Conservation (phyloP, 64 coral and sea anemone species). For the Dendronephthya gigantea region DNA sequence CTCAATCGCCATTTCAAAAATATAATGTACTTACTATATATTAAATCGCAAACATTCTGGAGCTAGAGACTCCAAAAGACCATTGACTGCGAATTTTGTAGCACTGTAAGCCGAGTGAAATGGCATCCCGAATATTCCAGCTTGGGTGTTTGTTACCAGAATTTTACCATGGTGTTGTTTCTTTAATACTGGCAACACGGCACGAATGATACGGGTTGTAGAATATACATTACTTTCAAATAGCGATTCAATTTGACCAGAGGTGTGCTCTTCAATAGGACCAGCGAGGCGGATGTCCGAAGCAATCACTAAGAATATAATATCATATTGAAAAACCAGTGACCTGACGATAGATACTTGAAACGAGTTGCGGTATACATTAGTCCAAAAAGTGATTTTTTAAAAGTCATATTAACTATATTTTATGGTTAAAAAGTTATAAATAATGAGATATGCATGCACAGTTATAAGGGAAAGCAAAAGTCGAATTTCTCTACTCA, state of each 20-base stretch:
- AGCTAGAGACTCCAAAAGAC: slow-evolving; percentile 76
- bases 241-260: slow-evolving; percentile 64
- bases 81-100: slow-evolving; percentile 85
- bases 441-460: too few relatives aligned
- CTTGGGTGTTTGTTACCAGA: slow-evolving; percentile 74
- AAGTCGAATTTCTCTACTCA: too few relatives aligned
- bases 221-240: slow-evolving; percentile 86
- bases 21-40: slow-evolving; percentile 78
- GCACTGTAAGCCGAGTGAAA: slow-evolving; percentile 91
- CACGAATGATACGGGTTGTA: slow-evolving; percentile 57
- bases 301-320: slow-evolving; percentile 59
- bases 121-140: slow-evolving; percentile 73
- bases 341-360: too few relatives aligned
- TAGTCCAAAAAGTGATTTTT: neutral
- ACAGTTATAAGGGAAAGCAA: too few relatives aligned
- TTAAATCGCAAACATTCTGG: slow-evolving; percentile 91
- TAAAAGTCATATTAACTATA: too few relatives aligned
- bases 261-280: slow-evolving; percentile 73
- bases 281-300: slow-evolving; percentile 80
- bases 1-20: too few relatives aligned
- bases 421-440: too few relatives aligned
- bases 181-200: slow-evolving; percentile 74
- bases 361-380: too few relatives aligned
- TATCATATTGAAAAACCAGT: neutral
- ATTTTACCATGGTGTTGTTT: slow-evolving; percentile 74